Evolutionary conservation across 1,140 invertebrate species (phyloP).

Genomic region (Zaprionus tsacasi): DNA sequence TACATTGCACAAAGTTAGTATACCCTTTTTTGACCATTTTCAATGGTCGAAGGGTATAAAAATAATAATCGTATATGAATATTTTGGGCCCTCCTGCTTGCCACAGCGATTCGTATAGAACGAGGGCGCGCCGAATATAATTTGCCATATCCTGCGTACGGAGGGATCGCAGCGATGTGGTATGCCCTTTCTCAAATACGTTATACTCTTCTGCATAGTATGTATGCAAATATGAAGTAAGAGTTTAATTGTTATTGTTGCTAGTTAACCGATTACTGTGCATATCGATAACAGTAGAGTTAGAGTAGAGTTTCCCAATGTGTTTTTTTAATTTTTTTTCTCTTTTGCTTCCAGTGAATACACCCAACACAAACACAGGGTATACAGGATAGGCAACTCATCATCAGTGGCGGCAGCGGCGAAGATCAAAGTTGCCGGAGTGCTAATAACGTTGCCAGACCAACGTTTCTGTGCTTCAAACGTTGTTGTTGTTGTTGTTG

Average conservation of each 20-base stretch:
- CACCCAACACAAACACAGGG: not conserved
- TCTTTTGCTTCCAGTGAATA: not conserved
- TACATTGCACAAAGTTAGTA: too few species aligned
- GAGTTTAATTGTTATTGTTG: too few species aligned
- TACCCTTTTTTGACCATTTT: too few species aligned
- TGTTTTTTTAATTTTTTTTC: too few species aligned
- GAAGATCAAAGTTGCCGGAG: constrained; percentile 62
- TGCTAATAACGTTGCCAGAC: constrained; percentile 73
- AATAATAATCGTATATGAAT: constrained; percentile 14
- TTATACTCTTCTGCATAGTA: too few species aligned
- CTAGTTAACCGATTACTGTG: too few species aligned
- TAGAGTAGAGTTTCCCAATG: too few species aligned
- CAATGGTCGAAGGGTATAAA: too few species aligned
- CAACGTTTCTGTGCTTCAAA: constrained; percentile 10
- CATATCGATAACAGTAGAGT: too few species aligned
- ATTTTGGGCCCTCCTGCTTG: constrained; percentile 12
- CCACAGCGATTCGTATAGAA: not conserved
- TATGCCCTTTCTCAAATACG: not conserved
- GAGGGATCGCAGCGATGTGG: not conserved
- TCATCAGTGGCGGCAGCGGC: constrained; percentile 36
- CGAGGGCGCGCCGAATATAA: constrained; percentile 52
- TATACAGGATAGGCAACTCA: constrained; percentile 14
- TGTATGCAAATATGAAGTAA: too few species aligned
- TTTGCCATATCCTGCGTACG: constrained; percentile 67
- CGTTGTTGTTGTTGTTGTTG: constrained; percentile 4